These are phyloP conservation scores for Nephrotoma guestfalica DNA, from an alignment of 2,888 invertebrate species.

Conservation along the genomic window DNA sequence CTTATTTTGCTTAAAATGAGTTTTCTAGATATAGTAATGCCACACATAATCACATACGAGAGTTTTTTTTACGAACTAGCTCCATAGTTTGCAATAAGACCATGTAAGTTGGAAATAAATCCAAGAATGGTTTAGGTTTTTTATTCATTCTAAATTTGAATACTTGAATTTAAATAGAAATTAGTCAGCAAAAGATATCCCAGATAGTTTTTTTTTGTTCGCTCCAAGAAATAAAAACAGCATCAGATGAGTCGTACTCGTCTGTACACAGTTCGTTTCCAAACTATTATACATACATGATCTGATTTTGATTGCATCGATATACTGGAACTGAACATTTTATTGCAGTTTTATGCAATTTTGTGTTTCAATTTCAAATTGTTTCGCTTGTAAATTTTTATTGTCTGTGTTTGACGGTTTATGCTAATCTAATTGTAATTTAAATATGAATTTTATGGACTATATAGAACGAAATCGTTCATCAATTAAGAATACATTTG, in stretches of 20 bases:
- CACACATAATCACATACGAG: neutral
- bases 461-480: neutral
- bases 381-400: neutral
- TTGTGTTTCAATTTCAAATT: neutral
- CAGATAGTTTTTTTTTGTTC: neutral
- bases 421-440: neutral
- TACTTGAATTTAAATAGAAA: neutral
- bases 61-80: neutral
- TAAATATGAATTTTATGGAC: neutral
- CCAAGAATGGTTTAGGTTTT: neutral
- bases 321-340: neutral
- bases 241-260: neutral
- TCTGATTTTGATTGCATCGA: neutral
- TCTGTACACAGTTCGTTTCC: neutral
- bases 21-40: neutral
- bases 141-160: neutral
- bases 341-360: no score
- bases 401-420: neutral
- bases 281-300: neutral
- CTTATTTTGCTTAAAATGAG: neutral
- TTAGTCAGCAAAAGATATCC: neutral
- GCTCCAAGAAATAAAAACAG: neutral
- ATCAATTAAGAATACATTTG: neutral
- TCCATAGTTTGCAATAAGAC: neutral
- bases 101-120: neutral